Evolutionary conservation across 2,888 invertebrate genomes (phyloP).

Genomic region (Plagodis dolabraria): DNA sequence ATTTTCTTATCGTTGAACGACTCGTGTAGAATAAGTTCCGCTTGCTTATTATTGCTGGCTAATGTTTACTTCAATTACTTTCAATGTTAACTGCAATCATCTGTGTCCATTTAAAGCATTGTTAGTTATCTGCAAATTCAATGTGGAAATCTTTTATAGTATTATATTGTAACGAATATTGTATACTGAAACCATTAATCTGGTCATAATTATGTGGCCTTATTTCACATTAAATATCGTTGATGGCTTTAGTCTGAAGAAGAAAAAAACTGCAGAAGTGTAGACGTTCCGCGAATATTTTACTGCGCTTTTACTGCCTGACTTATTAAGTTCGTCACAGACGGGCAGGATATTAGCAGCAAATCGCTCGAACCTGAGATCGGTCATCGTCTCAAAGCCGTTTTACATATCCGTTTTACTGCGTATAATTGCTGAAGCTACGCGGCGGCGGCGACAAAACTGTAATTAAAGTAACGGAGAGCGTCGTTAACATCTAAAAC

Average conservation of each 20-base stretch:
- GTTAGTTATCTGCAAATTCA: not conserved
- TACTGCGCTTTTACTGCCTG: constrained; percentile 61
- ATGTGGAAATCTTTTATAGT: not conserved
- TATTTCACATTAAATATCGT: constrained; percentile 11
- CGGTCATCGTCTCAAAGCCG: constrained; percentile 66
- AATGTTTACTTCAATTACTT: constrained; percentile 42
- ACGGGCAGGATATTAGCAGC: constrained; percentile 72
- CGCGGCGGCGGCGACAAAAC: constrained; percentile 69
- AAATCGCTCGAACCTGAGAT: constrained; percentile 63
- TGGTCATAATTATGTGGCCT: constrained; percentile 7
- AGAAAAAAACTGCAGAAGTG: constrained; percentile 43
- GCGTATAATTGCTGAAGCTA: constrained; percentile 72
- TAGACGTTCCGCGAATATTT: constrained; percentile 58
- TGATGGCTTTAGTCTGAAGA: constrained; percentile 23
- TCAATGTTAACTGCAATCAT: constrained; percentile 37
- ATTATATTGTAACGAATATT: no score
- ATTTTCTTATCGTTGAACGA: constrained; percentile 49
- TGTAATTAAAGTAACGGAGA: constrained; percentile 79
- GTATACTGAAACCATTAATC: not conserved
- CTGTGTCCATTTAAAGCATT: not conserved
- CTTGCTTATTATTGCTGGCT: constrained; percentile 42
- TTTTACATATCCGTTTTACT: constrained; percentile 77
- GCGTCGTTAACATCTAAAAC: constrained; percentile 67
- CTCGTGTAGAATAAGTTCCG: constrained; percentile 55
- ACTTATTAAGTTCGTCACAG: constrained; percentile 66